Evolutionary conservation across 2,113 vertebrate species (phyloP).

Genomic region (Machaerirhynchus nigripectus): DNA sequence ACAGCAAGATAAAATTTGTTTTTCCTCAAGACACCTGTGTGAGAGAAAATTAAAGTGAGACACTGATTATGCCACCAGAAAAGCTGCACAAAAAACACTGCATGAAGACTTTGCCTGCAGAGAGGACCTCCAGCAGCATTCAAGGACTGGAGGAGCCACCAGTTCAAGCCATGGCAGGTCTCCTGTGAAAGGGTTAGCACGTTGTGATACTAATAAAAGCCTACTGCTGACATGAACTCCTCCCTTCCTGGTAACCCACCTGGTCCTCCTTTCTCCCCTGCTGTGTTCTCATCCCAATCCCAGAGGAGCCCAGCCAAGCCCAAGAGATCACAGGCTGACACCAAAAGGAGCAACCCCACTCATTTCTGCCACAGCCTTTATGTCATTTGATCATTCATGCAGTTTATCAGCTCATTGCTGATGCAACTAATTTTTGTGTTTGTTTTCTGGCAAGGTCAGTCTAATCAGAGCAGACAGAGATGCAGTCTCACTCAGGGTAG

Average conservation of each 20-base stretch:
- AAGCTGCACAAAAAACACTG: neutral
- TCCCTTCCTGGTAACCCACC: neutral
- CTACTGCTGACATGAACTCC: neutral
- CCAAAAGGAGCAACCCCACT: neutral
- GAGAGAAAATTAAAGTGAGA: neutral
- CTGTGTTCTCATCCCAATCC: neutral
- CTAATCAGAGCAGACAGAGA: neutral
- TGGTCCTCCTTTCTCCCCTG: neutral
- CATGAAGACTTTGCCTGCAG: neutral
- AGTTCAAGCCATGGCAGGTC: neutral
- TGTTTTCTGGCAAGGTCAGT: slow-evolving; percentile 25
- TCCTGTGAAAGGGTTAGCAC: neutral
- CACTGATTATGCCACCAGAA: neutral
- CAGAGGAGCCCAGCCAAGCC: neutral
- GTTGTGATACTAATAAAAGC: accelerated
- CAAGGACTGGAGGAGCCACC: neutral
- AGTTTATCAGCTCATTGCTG: neutral
- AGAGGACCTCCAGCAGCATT: neutral
- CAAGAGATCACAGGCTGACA: neutral
- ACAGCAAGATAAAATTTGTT: neutral
- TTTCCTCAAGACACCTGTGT: neutral
- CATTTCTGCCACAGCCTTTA: neutral
- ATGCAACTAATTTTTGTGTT: neutral
- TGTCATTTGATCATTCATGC: neutral
- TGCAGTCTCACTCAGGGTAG: neutral